Evolutionary conservation across 2,113 vertebrate species (phyloP), one percentile per base, ranked within the genome.

Genomic region (Pollimyrus isidori): DNA sequence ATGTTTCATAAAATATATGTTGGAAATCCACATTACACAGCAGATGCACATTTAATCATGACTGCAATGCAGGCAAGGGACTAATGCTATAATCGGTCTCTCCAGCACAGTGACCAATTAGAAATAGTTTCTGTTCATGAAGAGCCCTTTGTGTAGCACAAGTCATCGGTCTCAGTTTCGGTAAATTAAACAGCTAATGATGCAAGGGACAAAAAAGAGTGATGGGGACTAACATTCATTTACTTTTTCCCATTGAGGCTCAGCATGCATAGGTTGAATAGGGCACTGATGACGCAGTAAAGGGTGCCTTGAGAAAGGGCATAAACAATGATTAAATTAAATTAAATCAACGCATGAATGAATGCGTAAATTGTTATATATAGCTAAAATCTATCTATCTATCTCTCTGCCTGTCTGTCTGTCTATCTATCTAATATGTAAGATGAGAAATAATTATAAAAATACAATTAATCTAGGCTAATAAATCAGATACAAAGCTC

Each of bases 171-270:
- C 88, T 88, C 82, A 30, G 35, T 82, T 56, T 93, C 80, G 88
- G 91, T 90, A 91, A 84, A 93, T 92, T 91, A 92, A 87, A 90
- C 26, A 84, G 86, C 89, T 93, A 92, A 94, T 94, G 91, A 93
- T 89, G 86, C 85, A 89, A 3, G n/a, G 83, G 35, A 80, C 30
- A 19, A 35, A 46, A 23, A 19, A 13, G 42, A 82, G 85, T 83
- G 89, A 45, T 89, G 85, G 0, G 53, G 85, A 45, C 69, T 90
- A 92, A 92, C 91, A 89, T 90, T 92, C 89, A 89, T 91, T 84
- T 88, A 17, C 86, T 89, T 80, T 91, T 94, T 90, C 94, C 91
- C 91, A 92, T 94, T 95, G 94, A 93, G 93, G 92, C 94, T 91
- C 86, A 65, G 58, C 48, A 73, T 30, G 30, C 46, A 76, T 19